phyloP scores from a whole-genome alignment of 2,888 invertebrate species.

The Cheilosia impressa region DNA sequence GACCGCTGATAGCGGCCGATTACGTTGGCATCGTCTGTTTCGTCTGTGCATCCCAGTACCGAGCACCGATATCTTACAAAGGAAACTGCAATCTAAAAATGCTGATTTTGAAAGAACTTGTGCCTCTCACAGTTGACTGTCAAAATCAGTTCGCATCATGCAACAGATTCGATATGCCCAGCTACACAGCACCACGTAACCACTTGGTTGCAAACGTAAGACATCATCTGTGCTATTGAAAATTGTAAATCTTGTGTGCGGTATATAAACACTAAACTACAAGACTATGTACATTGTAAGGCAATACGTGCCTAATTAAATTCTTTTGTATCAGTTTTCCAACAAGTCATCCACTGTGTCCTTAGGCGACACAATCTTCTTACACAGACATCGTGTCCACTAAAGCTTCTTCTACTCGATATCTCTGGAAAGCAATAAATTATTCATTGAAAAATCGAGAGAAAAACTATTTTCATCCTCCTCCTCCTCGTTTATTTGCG shows the following conservation, averaged over 20 bases:
- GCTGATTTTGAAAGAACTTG: too few species aligned
- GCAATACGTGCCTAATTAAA: background rate
- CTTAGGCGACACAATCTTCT: constrained; percentile 12
- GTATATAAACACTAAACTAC: background rate
- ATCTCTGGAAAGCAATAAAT: constrained; percentile 42
- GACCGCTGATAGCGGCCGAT: too few species aligned
- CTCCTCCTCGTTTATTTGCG: background rate
- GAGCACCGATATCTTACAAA: too few species aligned
- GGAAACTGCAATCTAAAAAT: too few species aligned
- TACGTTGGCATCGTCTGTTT: background rate
- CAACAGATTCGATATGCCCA: too few species aligned
- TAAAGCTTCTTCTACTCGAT: constrained; percentile 18
- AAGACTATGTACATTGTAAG: background rate
- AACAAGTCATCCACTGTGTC: background rate
- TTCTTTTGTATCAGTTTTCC: background rate
- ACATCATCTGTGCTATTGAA: too few species aligned
- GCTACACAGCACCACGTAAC: background rate
- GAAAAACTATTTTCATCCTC: constrained; percentile 9
- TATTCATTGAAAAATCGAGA: constrained; percentile 41
- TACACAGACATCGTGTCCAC: constrained; percentile 7
- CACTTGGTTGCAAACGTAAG: background rate
- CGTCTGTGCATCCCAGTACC: too few species aligned
- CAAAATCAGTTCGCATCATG: too few species aligned
- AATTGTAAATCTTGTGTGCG: background rate
- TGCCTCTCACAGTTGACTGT: too few species aligned